Conservation (phyloP, 2,113 vertebrate species). For the Xyrauchen texanus region DNA sequence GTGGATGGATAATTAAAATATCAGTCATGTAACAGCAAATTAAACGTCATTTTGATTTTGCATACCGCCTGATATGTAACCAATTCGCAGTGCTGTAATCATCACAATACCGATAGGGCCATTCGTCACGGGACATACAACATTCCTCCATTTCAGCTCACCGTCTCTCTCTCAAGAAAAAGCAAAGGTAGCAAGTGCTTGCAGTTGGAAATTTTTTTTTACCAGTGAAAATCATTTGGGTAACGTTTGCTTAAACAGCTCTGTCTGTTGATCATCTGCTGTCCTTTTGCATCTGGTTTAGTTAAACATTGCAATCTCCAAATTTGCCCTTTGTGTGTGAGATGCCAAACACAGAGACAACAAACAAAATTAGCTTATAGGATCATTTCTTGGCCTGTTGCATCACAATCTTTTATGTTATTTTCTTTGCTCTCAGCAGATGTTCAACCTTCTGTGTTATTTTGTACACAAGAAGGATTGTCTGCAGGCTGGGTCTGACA, state of each 20-base stretch:
- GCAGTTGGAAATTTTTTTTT: conserved; percentile 21
- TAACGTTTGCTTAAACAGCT: too few species aligned
- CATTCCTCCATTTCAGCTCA: conserved; percentile 37
- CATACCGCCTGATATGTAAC: conserved; percentile 36
- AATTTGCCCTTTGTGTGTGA: background rate
- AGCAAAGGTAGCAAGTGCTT: conserved; percentile 42
- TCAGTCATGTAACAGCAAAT: conserved; percentile 59
- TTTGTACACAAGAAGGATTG: conserved; percentile 27
- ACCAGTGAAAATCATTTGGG: background rate
- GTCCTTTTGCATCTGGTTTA: background rate
- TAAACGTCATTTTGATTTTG: conserved; percentile 61
- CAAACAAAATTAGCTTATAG: background rate
- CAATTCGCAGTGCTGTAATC: conserved; percentile 41
- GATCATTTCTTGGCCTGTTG: background rate
- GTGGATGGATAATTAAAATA: conserved; percentile 59
- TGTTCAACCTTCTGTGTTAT: conserved; percentile 23
- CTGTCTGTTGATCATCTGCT: background rate
- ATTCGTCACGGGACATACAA: conserved; percentile 49
- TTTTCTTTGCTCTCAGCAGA: conserved; percentile 17
- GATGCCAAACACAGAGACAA: conserved; percentile 1
- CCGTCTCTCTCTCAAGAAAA: conserved; percentile 47
- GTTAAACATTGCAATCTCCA: background rate
- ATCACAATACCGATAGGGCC: conserved; percentile 43
- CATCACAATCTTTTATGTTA: background rate
- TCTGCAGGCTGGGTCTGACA: conserved; percentile 11